A percentile compares a stretch with the other conserved stretches of the same genome.
Conservation (phyloP, 2,888 invertebrate species). For the Bombylius discolor region DNA sequence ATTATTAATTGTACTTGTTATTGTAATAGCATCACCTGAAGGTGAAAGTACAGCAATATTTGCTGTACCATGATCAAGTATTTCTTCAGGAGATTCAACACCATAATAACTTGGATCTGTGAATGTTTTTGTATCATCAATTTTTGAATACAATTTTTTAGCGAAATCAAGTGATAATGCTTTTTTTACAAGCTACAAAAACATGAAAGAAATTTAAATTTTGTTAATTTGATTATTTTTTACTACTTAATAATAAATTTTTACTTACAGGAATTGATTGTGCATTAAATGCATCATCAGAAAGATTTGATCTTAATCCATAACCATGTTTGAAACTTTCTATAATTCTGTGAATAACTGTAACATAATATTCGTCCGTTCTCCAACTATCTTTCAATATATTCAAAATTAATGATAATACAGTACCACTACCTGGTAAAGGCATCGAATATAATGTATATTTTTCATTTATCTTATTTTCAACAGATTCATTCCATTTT, state of each 20-base stretch:
- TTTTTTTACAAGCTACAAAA: neutral
- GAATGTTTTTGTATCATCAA: constrained; percentile 44
- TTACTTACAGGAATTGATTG: no score
- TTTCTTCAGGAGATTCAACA: constrained; percentile 42
- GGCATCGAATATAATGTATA: constrained; percentile 62
- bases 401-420: constrained; percentile 70
- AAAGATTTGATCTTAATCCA: constrained; percentile 64
- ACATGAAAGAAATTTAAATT: neutral
- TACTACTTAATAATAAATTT: neutral
- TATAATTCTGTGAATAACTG: constrained; percentile 54
- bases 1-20: constrained; percentile 82
- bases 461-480: constrained; percentile 32
- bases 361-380: constrained; percentile 32
- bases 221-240: neutral
- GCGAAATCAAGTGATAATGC: constrained; percentile 40
- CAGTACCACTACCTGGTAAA: constrained; percentile 73
- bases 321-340: constrained; percentile 90
- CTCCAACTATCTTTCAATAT: constrained; percentile 34
- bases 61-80: constrained; percentile 76
- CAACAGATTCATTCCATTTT: neutral
- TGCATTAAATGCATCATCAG: constrained; percentile 42
- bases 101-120: constrained; percentile 60
- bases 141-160: constrained; percentile 35
- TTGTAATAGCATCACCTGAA: constrained; percentile 80
- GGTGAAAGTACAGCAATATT: constrained; percentile 73